These are phyloP conservation scores for Cyprinodon variegatus DNA, from an alignment of 2,113 vertebrate genomes.

Conservation along the genomic window DNA sequence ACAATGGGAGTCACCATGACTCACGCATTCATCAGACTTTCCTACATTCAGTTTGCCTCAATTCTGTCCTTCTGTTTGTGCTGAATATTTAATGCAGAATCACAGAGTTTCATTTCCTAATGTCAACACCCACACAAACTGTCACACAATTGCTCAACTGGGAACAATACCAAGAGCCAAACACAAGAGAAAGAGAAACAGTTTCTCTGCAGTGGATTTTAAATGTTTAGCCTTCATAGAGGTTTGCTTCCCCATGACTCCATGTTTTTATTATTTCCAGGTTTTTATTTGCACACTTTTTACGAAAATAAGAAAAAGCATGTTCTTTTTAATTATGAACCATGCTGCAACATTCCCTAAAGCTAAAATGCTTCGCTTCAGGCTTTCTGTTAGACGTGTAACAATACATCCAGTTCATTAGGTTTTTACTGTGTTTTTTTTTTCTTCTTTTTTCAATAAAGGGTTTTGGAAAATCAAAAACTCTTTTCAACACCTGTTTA, in stretches of 20 bases:
- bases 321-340: neutral
- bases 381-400: too few species aligned
- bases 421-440: too few species aligned
- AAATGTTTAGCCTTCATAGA: slow-evolving; percentile 5
- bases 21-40: slow-evolving; percentile 23
- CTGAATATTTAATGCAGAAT: slow-evolving; percentile 42
- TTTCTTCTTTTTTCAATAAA: too few species aligned
- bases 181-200: neutral
- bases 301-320: neutral
- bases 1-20: slow-evolving; percentile 29
- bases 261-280: neutral
- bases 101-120: slow-evolving; percentile 48
- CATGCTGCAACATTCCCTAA: too few species aligned
- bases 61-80: slow-evolving; percentile 18
- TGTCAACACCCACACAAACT: slow-evolving; percentile 46
- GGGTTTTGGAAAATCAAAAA: too few species aligned
- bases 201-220: slow-evolving; percentile 1
- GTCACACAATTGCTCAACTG: slow-evolving; percentile 22
- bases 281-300: neutral
- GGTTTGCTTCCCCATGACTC: neutral
- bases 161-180: slow-evolving; percentile 33
- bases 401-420: too few species aligned
- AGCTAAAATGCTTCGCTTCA: too few species aligned
- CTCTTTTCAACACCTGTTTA: too few species aligned
- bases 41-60: slow-evolving; percentile 18